A percentile compares a stretch with the other conserved stretches of the same genome.
Evolutionary conservation across 2,113 vertebrate genomes (phyloP).

Genomic region (Pseudois nayaur): DNA sequence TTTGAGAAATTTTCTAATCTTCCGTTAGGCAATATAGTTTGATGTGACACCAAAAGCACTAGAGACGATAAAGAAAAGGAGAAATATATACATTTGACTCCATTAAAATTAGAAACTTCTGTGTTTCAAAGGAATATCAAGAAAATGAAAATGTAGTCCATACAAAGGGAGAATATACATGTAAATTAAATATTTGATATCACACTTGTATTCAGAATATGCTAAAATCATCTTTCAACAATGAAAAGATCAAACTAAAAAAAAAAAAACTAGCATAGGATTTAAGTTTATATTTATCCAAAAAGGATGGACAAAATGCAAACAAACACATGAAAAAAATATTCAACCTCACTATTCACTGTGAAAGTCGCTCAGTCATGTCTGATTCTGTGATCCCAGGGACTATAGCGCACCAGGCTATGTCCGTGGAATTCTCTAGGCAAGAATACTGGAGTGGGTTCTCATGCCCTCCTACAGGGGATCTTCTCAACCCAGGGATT

Average conservation of each 20-base stretch:
- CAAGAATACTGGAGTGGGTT: background rate
- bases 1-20: background rate
- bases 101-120: background rate
- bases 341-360: background rate
- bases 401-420: background rate
- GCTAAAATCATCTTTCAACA: background rate
- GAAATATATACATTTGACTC: background rate
- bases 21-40: background rate
- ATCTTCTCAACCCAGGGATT: background rate
- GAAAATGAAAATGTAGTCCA: background rate
- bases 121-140: background rate
- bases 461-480: background rate
- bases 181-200: background rate
- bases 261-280: background rate
- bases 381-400: background rate
- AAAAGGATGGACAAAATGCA: background rate
- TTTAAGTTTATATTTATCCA: background rate
- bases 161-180: background rate
- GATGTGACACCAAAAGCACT: background rate
- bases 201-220: background rate
- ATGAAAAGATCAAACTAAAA: background rate
- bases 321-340: background rate
- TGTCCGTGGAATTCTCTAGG: fast-evolving
- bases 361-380: background rate
- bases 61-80: background rate